Evolutionary conservation across 2,797 vertebrate species (phyloP).

Genomic region (Danio aesculapii): DNA sequence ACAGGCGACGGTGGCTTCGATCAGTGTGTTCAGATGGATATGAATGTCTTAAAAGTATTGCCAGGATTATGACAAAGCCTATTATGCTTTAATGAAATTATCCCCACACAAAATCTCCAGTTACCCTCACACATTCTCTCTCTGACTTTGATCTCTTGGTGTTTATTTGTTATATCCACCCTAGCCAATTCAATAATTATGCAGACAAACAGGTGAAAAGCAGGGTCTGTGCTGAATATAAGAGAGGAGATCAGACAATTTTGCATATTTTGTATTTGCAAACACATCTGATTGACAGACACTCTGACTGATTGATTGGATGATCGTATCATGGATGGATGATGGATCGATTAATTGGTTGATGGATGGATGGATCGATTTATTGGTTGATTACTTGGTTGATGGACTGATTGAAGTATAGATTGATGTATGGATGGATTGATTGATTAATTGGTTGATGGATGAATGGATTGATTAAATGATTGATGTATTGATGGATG

Average conservation of each 20-base stretch:
- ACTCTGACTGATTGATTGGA: neutral
- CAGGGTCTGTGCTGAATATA: neutral
- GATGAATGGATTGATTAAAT: too few relatives aligned
- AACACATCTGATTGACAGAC: neutral
- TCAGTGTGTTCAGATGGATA: slow-evolving; percentile 51
- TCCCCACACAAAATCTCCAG: neutral
- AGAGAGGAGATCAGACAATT: slow-evolving; percentile 21
- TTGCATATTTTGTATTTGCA: neutral
- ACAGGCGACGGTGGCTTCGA: slow-evolving; percentile 25
- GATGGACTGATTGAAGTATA: too few relatives aligned
- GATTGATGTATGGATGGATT: too few relatives aligned
- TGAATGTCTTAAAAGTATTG: slow-evolving; percentile 60
- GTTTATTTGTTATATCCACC: slow-evolving; percentile 44
- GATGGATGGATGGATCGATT: too few relatives aligned
- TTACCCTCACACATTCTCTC: slow-evolving; percentile 24
- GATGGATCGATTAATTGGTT: too few relatives aligned
- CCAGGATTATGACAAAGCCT: slow-evolving; percentile 59
- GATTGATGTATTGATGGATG: too few relatives aligned
- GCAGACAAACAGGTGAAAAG: slow-evolving; percentile 20
- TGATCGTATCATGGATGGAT: too few relatives aligned
- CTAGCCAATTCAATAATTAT: slow-evolving; percentile 20
- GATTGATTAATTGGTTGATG: too few relatives aligned
- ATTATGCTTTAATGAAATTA: slow-evolving; percentile 64
- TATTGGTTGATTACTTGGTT: too few relatives aligned
- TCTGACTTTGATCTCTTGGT: slow-evolving; percentile 30